Percentiles rank a stretch among this genome's conserved stretches.
Evolutionary conservation across 2,888 invertebrate genomes (phyloP).

Genomic region (Oscheius sp.): DNA sequence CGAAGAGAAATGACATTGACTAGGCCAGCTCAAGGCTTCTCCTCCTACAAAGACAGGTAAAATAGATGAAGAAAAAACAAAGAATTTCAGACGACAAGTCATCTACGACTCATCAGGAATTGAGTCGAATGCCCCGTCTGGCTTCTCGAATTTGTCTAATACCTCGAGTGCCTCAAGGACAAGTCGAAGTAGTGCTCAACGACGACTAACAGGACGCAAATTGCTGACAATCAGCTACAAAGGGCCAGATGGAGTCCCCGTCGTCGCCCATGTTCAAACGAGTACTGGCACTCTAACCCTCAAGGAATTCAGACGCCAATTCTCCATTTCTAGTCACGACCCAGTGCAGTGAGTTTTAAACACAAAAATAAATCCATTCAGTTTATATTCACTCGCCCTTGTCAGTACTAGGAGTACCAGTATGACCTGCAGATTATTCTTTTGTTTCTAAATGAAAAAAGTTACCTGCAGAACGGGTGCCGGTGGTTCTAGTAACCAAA

Average conservation of each 20-base stretch:
- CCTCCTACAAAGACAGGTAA: conserved; percentile 6
- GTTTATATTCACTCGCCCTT: not conserved
- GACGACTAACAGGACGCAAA: not conserved
- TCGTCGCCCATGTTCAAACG: conserved; percentile 60
- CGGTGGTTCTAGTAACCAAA: too few species aligned
- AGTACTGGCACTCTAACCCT: conserved; percentile 47
- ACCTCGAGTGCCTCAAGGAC: too few species aligned
- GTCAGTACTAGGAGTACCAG: too few species aligned
- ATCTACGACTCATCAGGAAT: conserved; percentile 50
- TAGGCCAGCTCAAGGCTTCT: not conserved
- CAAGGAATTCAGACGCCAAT: conserved; percentile 54
- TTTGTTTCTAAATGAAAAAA: too few species aligned
- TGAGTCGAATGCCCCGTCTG: conserved; percentile 50
- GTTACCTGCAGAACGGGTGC: too few species aligned
- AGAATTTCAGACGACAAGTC: not conserved
- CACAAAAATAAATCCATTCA: too few species aligned
- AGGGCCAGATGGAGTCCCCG: conserved; percentile 55
- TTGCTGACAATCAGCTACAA: conserved; percentile 15
- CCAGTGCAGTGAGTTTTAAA: conserved; percentile 49
- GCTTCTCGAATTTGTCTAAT: conserved; percentile 35
- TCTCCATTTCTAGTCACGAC: conserved; percentile 50
- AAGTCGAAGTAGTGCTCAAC: not conserved
- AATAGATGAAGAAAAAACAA: not conserved
- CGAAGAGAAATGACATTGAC: conserved; percentile 8
- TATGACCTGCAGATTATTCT: too few species aligned